Percentiles rank a stretch among this genome's conserved stretches.
Conservation (phyloP, 2,797 vertebrate genomes). For the Siniperca scherzeri region DNA sequence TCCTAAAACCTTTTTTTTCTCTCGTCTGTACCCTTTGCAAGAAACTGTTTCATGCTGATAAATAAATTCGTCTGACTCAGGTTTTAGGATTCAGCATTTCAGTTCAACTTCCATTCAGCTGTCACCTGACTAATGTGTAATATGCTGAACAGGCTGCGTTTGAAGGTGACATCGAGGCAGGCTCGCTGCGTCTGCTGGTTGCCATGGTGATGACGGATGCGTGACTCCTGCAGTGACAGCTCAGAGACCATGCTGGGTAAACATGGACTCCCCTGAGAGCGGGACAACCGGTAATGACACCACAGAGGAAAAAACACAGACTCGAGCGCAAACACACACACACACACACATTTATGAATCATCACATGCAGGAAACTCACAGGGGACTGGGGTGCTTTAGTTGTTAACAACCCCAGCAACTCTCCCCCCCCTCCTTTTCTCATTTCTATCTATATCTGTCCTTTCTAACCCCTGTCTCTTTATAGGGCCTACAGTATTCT, state of each 20-base stretch:
- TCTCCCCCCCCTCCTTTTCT: slow-evolving; percentile 44
- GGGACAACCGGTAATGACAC: slow-evolving; percentile 83
- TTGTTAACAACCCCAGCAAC: slow-evolving; percentile 55
- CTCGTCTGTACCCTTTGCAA: neutral
- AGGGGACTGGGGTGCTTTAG: slow-evolving; percentile 41
- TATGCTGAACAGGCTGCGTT: slow-evolving; percentile 10
- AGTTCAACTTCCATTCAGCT: neutral
- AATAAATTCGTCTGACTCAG: neutral
- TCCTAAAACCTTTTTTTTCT: neutral
- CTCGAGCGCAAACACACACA: slow-evolving; percentile 8
- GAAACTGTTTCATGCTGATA: neutral
- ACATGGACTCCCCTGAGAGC: slow-evolving; percentile 78
- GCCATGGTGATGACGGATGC: slow-evolving; percentile 54
- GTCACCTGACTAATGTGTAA: slow-evolving; percentile 12
- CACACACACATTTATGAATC: slow-evolving; percentile 3
- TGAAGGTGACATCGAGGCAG: slow-evolving; percentile 57
- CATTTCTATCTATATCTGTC: slow-evolving; percentile 72
- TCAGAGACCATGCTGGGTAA: slow-evolving; percentile 80
- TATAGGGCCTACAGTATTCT: slow-evolving; percentile 57
- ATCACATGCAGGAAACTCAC: slow-evolving; percentile 31
- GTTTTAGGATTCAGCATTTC: neutral
- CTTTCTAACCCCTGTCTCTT: slow-evolving; percentile 57
- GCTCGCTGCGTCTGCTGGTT: slow-evolving; percentile 55
- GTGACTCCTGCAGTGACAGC: slow-evolving; percentile 65
- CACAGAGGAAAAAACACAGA: slow-evolving; percentile 66